Evolutionary conservation across 2,888 invertebrate genomes (phyloP), one percentile per base, ranked within the genome.

Genomic region (Aporophyla nigra): DNA sequence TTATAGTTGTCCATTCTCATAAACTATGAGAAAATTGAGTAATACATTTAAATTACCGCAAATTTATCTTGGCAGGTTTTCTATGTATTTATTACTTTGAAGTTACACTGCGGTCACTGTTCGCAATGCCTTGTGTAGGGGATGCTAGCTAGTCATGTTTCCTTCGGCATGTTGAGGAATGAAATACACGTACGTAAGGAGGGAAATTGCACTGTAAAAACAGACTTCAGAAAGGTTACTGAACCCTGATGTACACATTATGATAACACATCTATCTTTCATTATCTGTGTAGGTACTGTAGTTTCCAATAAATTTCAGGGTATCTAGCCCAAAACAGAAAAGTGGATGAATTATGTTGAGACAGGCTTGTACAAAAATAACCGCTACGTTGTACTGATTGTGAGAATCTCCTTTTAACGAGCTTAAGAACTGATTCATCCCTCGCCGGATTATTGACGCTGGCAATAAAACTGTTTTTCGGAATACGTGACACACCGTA

Each of bases 1-100:
- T 78, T 75, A 49, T 51, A 71, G 14, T 33, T 68, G 80, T 80
- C 82, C 7, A 59, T 74, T 78, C 54, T 75, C 53, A 78, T 78
- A 12, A 71, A 27, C 10, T 61, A n/a, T 19, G 16, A 62, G n/a
- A 59, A 81, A 69, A 71, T 59, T 40, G 0, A 21, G 16, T 46
- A 46, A 6, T 7, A 43, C 9, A 9, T 43, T 43, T 43, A 33
- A 33, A 33, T 33, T 43, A 12, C 10, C 43, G 1, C 10, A 46
- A n/a, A 46, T 46, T 46, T 10, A 46, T 46, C 43, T 9, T 43
- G 43, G 9, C 43, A 43, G 43, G 43, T 43, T 24, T 33, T 72
- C 14, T 1, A 24, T 21, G 5, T 40, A 40, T 33, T 16, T 14
- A n/a, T n/a, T n/a, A n/a, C 27, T 27, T 14, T 33, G 33, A 2